Evolutionary conservation across 2,888 invertebrate species (phyloP), one percentile per base, ranked within the genome.

Genomic region (Orthosia gracilis): DNA sequence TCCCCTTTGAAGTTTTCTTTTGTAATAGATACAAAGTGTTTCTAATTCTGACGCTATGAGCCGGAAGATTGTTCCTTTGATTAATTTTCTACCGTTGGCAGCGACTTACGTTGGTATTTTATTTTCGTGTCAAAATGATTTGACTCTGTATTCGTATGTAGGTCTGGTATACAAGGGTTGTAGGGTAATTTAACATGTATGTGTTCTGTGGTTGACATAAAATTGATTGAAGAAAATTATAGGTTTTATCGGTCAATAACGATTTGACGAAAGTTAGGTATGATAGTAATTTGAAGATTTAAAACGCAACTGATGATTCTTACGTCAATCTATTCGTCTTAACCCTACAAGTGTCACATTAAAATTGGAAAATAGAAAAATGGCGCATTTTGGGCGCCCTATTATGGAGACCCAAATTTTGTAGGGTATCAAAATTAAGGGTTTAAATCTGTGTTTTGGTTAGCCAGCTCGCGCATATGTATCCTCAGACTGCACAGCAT

Each of bases 31-130:
- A 89, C 88, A 91, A 91, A 92, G 89, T 89, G 90, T 87, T 85
- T 84, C 87, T 91, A 91, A 92, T 92, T 91, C 86, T 83, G 78
- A 82, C 75, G 86, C 87, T 69, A 88, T 89, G 90, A 87, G 87
- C 88, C 90, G 91, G 91, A 91, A 92, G 89, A 92, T 90, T 89
- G 90, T 88, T 85, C 89, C 87, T 92, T 90, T 92, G 91, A 92
- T 91, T 92, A 90, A 91, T 89, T 86, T 85, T 87, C 85, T 90
- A 89, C 88, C 81, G 88, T 84, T 74, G 69, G 64, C 68, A 67
- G 76, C 70, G 70, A 69, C 70, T 81, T 80, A 59, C 50, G 82
- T 70, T 61, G 57, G 66, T 66, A 70, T 80, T 86, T 80, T 82
- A 74, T 85, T 84, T 83, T 80, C 54, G 47, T 78, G 69, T 79